Conservation (phyloP, 2,113 vertebrate genomes). For the Aegotheles bennettii region DNA sequence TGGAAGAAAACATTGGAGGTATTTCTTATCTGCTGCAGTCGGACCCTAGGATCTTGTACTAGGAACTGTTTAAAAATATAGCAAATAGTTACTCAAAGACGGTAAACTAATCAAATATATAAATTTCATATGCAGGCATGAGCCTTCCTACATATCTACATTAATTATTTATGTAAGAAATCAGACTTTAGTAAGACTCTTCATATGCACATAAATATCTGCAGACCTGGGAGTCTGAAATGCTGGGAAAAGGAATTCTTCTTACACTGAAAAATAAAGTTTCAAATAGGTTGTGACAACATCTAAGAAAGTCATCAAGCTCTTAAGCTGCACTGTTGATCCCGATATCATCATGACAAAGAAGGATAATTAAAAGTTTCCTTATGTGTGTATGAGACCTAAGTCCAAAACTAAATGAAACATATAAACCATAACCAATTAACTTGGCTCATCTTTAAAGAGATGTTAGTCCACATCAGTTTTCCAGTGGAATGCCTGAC, state of each 20-base stretch:
- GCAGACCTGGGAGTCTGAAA: background rate
- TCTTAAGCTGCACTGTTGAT: background rate
- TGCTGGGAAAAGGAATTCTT: background rate
- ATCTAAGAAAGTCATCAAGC: background rate
- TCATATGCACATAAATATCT: background rate
- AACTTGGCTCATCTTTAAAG: background rate
- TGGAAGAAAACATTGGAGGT: background rate
- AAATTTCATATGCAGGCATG: background rate
- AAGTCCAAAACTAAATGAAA: background rate
- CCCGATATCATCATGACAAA: background rate
- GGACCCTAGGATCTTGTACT: background rate
- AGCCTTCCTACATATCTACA: background rate
- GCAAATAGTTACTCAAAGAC: background rate
- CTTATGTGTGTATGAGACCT: background rate
- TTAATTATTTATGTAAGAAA: background rate
- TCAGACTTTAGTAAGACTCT: background rate
- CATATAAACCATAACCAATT: background rate
- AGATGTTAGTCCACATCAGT: background rate
- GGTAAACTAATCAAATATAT: background rate
- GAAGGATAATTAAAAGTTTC: background rate
- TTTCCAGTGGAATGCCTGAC: background rate
- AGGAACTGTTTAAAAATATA: background rate
- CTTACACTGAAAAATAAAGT: background rate
- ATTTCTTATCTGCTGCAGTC: background rate
- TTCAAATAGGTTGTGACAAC: background rate